These are phyloP conservation scores for Boloria euphrosyne DNA, from an alignment of 2,888 invertebrate genomes.

Conservation along the genomic window DNA sequence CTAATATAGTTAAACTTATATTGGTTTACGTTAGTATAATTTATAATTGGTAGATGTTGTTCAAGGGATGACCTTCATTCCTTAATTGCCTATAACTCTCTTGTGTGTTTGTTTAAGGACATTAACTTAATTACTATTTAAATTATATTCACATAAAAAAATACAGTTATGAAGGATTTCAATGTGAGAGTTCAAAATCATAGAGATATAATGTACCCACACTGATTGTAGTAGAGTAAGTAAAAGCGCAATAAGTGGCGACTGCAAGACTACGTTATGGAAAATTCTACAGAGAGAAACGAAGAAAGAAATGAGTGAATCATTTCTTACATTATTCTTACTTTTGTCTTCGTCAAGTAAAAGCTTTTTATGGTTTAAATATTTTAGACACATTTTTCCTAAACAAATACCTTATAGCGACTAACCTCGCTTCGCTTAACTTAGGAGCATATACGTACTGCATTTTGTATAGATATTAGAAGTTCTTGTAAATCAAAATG, in stretches of 20 bases:
- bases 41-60: slow-evolving; percentile 52
- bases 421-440: no score
- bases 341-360: background rate
- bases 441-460: no score
- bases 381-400: no score
- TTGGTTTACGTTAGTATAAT: slow-evolving; percentile 50
- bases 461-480: no score
- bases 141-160: no score
- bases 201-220: background rate
- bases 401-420: no score
- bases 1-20: slow-evolving; percentile 56
- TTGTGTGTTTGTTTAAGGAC: slow-evolving; percentile 3
- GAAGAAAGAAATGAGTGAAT: background rate
- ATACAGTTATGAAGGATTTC: no score
- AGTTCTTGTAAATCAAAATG: no score
- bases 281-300: background rate
- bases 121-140: background rate
- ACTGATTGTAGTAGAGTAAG: background rate
- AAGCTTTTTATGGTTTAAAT: no score
- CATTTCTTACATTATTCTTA: background rate
- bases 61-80: slow-evolving; percentile 54
- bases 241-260: background rate
- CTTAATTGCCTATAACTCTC: slow-evolving; percentile 59
- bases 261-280: background rate
- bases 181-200: no score